Evolutionary conservation across 2,888 invertebrate genomes (phyloP), one percentile per base, ranked within the genome.

Genomic region (Hyles lineata): DNA sequence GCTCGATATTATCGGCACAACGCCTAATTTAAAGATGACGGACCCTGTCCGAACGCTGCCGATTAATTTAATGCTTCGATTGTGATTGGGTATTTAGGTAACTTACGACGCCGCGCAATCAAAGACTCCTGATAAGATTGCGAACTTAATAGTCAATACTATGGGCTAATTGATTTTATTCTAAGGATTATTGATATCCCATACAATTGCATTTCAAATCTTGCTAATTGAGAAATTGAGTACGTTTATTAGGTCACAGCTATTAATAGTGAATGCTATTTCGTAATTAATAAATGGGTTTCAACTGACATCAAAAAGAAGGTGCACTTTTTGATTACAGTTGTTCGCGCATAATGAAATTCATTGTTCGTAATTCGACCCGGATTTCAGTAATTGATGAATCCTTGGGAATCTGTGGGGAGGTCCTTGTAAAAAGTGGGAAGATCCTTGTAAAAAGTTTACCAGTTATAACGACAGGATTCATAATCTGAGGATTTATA

Each of bases 101-200:
- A 72, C 72, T 88, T 86, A 87, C 82, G 83, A 83, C 69, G 81
- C 85, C 82, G 86, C 75, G 74, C 70, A 80, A 83, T 83, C 83
- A 82, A 82, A 83, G 82, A 74, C 72, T 9, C 23, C 7, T 73
- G 79, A 83, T 83, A 83, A 81, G 79, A 81, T 82, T 80, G 72
- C 70, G 74, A 72, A 78, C 75, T 74, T 71, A 72, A 72, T 75
- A 72, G 73, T 70, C 77, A 78, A 83, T 74, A 55, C 79, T 79
- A 73, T 72, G 23, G 73, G 75, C 75, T 74, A 76, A 76, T 76
- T 76, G 70, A 77, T 83, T 80, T 81, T 75, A 76, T 74, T 75
- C 77, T 76, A 76, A 80, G 63, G 55, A 72, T 35, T 72, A 72
- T 67, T 62, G 50, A 63, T 32, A 55, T 72, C 29, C 23, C n/a